Base-by-base conservation (phyloP, 2,888 invertebrate species). In the Drosophila stalkeri region DNA sequence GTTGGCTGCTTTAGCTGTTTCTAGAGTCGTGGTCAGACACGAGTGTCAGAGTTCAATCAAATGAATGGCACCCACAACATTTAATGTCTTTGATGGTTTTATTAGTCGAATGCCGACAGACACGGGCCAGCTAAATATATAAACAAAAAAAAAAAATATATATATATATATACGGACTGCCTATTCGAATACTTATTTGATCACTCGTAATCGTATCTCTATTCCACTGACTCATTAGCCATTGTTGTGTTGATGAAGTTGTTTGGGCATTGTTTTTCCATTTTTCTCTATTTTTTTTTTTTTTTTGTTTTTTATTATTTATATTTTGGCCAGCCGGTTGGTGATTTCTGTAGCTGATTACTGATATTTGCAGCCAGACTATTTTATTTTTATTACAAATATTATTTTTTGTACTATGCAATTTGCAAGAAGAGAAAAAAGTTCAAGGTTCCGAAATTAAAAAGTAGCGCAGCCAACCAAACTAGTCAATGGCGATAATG, bases 31-130 rank as follows among this genome's bases (percentile, higher is more conserved):
- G 83, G 83, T 83, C 83, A 83, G 76, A 72, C 44, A 72, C 44
- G 49, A 57, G 71, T 74, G 81, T 90, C 86, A 89, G 69, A 90
- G 87, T 89, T 90, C 87, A 87, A 75, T 68, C 90, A 89, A 87
- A 87, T 87, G 87, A 87, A 87, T 87, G 83, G 87, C 87, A 87
- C 90, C 87, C 87, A 88, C 84, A 84, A 84, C 78, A 74, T 82
- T 90, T 84, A 87, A 87, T 90, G 89, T 79, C 79, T 90, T 89
- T 87, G 87, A 87, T 87, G 87, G 87, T 90, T 87, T 90, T 89
- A 87, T 87, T 87, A 86, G 84, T 55, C 71, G 66, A 77, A 80
- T 78, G 82, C 83, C 80, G 86, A 84, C 84, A 86, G 84, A 74
- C 72, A 75, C 64, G 47, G 75, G 67, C 78, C 78, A 57, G 60